Base-by-base conservation (phyloP, 2,888 invertebrate genomes). In the Lottia gigantea region DNA sequence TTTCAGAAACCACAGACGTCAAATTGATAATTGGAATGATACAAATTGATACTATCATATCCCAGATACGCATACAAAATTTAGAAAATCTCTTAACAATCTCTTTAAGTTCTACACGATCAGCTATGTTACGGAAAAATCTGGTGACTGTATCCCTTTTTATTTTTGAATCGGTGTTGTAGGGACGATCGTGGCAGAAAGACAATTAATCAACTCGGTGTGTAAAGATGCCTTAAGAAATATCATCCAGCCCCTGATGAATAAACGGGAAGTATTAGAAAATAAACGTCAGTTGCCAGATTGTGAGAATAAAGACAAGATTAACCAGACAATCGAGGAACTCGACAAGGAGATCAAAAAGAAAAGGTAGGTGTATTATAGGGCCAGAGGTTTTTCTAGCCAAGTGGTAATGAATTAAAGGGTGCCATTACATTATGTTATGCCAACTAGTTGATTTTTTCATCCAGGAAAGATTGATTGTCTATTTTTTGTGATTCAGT, bases 171-270 rank as follows among this genome's bases (percentile, higher is more conserved):
- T 40, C 7, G 1, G 1, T 11, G 11, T 40, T 40, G 7, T 68
- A 81, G 80, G 82, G 83, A 62, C 71, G 11, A 75, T 66, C 47
- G 61, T 62, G 8, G 74, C 79, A 45, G 19, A 55, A 23, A 19
- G 55, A 23, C 55, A 55, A 14, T 68, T 85, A 55, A 63, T 73
- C 0, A 74, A 77, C 19, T 82, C 82, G 19, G 77, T 85, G 7
- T 73, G 74, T n/a, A 70, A 76, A 16, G 82, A 85, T 69, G 71
- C 78, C 8, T 47, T 79, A 26, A 77, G 81, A 68, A 78, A 81
- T 40, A 31, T 78, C 16, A 40, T 83, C n/a, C 75, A 79, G 62
- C 83, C 83, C 8, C 55, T 79, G 14, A 71, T 85, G 62, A 78
- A 74, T 76, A 82, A 75, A 83, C 46, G 55, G 12, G 55, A 55